phyloP scores from a whole-genome alignment of 2,113 vertebrate genomes.

The Rhombomys opimus region DNA sequence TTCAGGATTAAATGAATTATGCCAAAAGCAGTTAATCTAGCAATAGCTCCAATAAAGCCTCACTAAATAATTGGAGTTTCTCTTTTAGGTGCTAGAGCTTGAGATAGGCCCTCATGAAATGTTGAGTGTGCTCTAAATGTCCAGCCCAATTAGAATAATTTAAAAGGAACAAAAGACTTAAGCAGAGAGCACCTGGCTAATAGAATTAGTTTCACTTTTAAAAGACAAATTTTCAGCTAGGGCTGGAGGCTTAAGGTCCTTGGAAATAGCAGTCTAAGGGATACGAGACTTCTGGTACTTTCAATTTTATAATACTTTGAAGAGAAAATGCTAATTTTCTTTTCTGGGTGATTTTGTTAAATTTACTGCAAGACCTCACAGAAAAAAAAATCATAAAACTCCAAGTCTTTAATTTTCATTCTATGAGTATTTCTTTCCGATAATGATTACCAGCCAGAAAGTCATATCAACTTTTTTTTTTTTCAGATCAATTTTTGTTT shows the following conservation, averaged over 20 bases:
- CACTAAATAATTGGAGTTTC: constrained; percentile 40
- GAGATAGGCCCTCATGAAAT: background rate
- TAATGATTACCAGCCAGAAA: background rate
- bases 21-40: constrained; percentile 55
- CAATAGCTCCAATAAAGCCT: constrained; percentile 41
- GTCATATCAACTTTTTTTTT: background rate
- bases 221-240: background rate
- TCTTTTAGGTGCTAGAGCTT: background rate
- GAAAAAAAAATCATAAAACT: constrained; percentile 25
- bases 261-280: constrained; percentile 8
- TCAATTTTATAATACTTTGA: constrained; percentile 5
- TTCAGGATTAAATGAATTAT: constrained; percentile 48
- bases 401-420: background rate
- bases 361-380: constrained; percentile 5
- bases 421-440: background rate
- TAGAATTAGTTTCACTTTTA: constrained; percentile 5
- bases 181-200: background rate
- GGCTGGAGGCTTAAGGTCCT: background rate
- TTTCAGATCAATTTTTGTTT: constrained; percentile 2
- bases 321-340: constrained; percentile 36
- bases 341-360: constrained; percentile 44
- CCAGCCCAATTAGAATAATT: background rate
- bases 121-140: background rate
- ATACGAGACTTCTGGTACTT: background rate
- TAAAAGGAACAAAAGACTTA: constrained; percentile 35